Conservation (phyloP, 92 coral and sea anemone species). For the Parazoanthus darwini region DNA sequence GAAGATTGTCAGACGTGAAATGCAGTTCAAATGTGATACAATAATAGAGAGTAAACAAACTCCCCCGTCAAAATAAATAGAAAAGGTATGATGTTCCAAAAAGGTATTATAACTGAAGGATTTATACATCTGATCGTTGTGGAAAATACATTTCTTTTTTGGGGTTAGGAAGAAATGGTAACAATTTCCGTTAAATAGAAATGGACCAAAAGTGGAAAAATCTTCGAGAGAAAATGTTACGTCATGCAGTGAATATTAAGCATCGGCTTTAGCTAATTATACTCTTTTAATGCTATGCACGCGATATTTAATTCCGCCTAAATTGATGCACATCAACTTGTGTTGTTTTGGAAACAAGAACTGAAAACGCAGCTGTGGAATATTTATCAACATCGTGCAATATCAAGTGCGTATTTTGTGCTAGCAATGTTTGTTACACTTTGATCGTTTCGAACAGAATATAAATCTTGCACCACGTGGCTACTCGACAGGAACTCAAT, state of each 20-base stretch:
- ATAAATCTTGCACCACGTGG: background rate
- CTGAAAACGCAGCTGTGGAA: background rate
- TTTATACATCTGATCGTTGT: too few species aligned
- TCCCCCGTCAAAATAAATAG: background rate
- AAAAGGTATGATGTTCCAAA: too few species aligned
- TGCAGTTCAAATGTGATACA: background rate
- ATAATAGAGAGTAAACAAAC: slow-evolving; percentile 8
- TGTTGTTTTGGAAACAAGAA: slow-evolving; percentile 10
- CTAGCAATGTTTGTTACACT: background rate
- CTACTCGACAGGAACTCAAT: background rate
- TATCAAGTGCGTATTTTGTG: background rate
- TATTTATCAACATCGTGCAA: background rate
- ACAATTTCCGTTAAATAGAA: background rate
- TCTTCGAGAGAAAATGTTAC: background rate
- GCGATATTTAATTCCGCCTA: background rate
- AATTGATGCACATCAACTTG: background rate
- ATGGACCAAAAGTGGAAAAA: background rate
- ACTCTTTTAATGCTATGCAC: background rate
- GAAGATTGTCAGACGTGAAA: background rate
- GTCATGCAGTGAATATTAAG: background rate
- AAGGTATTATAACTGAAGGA: background rate
- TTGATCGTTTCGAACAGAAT: background rate
- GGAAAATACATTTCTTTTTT: background rate
- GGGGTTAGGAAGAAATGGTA: background rate
- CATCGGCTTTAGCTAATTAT: background rate